Base-by-base conservation (phyloP, 2,113 vertebrate genomes). In the Progne subis region DNA sequence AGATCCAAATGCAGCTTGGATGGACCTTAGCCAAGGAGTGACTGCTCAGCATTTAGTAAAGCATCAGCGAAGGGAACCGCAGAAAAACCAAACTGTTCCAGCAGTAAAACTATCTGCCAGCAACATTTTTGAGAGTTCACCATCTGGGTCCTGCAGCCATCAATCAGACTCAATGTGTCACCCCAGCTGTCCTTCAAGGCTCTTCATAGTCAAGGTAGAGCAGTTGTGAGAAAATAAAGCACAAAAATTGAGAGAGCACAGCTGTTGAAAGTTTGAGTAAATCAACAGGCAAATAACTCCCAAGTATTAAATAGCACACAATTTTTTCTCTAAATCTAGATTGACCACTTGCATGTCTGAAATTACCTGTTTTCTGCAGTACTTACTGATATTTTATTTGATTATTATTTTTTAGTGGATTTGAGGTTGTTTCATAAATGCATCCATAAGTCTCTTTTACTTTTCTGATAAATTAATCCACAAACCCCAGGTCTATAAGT, bases 41-140 rank as follows among this genome's bases (percentile, higher is more conserved):
- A 82, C 91, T 95, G 82, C 81, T 96, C 90, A 81, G 86, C 78
- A 60, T 92, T 94, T 96, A 93, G 75, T 41, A 96, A 93, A 94
- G 47, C 72, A 7, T 94, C 88, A 88, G 69, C 68, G 89, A 75
- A 86, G 57, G 80, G 94, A 97, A 61, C 55, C 0, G 1, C 56
- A 74, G 89, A 90, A 93, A 88, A 83, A n/a, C 8, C 39, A 61
- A 81, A 85, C 47, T 47, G 29, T 81, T 94, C 68, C 61, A 95
- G 61, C 83, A 94, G 80, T 82, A 93, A 72, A 95, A 95, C 57
- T 82, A 89, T 93, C 53, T 92, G 91, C 77, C 90, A 96, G 75
- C 34, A 95, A 65, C 56, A 55, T 91, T 96, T 97, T 72, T 90
- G 89, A 65, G 94, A 94, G 83, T 95, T 96, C 80, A 94, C 95